A percentile compares a stretch with the other conserved stretches of the same genome.
Evolutionary conservation across 2,888 invertebrate genomes (phyloP).

Genomic region (Idaea biselata): DNA sequence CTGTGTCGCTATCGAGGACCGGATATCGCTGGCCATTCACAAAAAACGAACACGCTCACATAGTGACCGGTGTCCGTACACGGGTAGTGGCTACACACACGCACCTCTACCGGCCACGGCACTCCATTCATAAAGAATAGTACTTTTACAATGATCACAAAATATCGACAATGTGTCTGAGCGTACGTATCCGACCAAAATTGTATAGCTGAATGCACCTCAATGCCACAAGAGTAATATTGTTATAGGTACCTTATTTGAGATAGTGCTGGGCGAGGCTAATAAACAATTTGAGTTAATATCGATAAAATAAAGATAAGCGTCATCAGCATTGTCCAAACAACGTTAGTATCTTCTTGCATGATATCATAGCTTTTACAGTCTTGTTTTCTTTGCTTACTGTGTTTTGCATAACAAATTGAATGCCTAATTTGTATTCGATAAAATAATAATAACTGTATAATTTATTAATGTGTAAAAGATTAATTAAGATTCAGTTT

Average conservation of each 20-base stretch:
- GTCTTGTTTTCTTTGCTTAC: conserved; percentile 17
- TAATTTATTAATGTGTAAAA: conserved; percentile 10
- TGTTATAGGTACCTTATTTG: conserved; percentile 37
- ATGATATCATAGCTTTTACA: conserved; percentile 16
- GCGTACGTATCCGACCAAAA: conserved; percentile 42
- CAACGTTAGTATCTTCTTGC: conserved; percentile 21
- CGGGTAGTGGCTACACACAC: conserved; percentile 49
- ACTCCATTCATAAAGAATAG: conserved; percentile 74
- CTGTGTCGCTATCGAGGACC: conserved; percentile 72
- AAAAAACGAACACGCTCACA: conserved; percentile 67
- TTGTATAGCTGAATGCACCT: conserved; percentile 41
- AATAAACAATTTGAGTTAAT: conserved; percentile 32
- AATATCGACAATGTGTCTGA: conserved; percentile 53
- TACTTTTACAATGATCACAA: conserved; percentile 60
- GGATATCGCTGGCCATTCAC: conserved; percentile 78
- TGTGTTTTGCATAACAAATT: background rate
- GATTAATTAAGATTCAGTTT: conserved; percentile 33
- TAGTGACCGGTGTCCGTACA: conserved; percentile 35
- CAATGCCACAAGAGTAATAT: conserved; percentile 32
- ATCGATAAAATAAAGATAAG: conserved; percentile 29
- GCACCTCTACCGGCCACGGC: conserved; percentile 46
- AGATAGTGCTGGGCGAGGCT: conserved; percentile 40
- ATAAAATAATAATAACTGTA: conserved; percentile 5
- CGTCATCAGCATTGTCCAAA: conserved; percentile 24
- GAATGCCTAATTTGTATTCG: background rate